Evolutionary conservation across 1,140 invertebrate species (phyloP).

Genomic region (Bombus confusus): DNA sequence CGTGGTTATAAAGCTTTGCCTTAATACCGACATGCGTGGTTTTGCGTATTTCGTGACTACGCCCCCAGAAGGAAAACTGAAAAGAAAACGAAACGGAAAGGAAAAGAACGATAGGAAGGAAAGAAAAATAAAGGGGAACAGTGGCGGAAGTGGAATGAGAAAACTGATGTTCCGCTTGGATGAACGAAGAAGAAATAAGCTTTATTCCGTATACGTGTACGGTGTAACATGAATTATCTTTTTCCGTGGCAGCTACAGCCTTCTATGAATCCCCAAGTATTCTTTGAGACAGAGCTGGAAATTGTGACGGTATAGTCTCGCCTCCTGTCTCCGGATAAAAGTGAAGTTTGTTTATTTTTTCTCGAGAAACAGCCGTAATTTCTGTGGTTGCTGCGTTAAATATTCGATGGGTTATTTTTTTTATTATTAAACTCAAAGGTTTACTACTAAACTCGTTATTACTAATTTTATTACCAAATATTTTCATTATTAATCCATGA

Average conservation of each 20-base stretch:
- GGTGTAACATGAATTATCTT: slow-evolving; percentile 3
- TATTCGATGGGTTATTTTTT: not conserved
- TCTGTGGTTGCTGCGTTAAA: not conserved
- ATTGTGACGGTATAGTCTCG: not conserved
- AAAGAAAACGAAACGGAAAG: not conserved
- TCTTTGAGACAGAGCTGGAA: not conserved
- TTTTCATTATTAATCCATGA: not conserved
- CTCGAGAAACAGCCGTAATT: not conserved
- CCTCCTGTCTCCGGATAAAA: not conserved
- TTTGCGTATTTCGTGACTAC: not conserved
- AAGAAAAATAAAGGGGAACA: not conserved
- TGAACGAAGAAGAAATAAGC: slow-evolving; percentile 29
- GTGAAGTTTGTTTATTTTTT: not conserved
- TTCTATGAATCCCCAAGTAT: not conserved
- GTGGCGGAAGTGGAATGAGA: not conserved
- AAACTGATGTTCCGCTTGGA: slow-evolving; percentile 4
- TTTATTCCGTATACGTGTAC: not conserved
- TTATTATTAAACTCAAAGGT: not conserved
- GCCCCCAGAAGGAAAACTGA: not conserved
- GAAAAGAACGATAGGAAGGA: not conserved
- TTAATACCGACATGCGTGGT: slow-evolving; percentile 18
- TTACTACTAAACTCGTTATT: not conserved
- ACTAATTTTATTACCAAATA: not conserved
- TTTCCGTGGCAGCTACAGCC: not conserved
- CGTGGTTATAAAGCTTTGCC: slow-evolving; percentile 44